These are phyloP conservation scores for Equus przewalskii DNA, from an alignment of 2,113 vertebrate genomes.

Conservation along the genomic window DNA sequence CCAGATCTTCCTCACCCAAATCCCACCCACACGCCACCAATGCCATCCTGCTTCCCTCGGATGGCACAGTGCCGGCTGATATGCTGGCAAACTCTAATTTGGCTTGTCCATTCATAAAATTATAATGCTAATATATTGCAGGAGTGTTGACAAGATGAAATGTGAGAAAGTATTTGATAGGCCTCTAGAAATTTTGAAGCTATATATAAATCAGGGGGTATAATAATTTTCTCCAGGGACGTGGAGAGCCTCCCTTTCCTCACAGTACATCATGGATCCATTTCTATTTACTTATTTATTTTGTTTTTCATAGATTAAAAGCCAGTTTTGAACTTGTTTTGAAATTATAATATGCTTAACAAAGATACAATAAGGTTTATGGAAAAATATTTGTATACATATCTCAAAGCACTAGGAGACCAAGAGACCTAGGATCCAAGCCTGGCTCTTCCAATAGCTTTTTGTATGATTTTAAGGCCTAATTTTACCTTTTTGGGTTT, in stretches of 20 bases:
- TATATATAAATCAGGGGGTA: background rate
- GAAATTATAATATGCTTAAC: background rate
- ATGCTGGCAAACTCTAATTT: background rate
- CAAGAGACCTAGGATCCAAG: background rate
- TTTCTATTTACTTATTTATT: background rate
- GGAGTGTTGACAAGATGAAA: background rate
- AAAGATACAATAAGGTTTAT: background rate
- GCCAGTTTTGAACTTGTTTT: background rate
- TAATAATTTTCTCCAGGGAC: background rate
- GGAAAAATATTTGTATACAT: background rate
- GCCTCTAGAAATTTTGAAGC: background rate
- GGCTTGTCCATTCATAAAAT: background rate
- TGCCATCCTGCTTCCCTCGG: background rate
- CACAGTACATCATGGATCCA: background rate
- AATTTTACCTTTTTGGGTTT: background rate
- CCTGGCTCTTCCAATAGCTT: background rate
- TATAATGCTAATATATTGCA: background rate
- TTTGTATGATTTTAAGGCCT: background rate
- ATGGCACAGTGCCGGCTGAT: no score
- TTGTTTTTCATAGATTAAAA: background rate
- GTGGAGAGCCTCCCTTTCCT: background rate
- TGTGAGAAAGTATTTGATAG: background rate
- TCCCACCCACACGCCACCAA: fast-evolving
- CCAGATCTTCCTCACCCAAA: background rate
- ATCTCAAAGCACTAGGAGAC: background rate